Percentiles rank a stretch among this genome's conserved stretches.
Evolutionary conservation across 2,113 vertebrate species (phyloP).

Genomic region (Xenus cinereus): DNA sequence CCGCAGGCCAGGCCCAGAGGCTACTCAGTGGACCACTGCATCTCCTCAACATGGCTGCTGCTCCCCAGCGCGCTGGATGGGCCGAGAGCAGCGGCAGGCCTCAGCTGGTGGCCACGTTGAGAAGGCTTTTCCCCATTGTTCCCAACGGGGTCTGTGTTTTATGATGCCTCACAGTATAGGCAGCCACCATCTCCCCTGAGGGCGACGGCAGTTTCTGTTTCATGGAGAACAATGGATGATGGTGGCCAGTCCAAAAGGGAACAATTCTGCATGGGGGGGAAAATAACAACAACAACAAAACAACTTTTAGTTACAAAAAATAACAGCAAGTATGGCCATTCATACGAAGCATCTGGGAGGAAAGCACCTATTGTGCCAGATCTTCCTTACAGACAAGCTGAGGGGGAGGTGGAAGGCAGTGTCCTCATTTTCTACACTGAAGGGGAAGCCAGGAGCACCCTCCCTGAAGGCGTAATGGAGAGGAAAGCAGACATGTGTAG

Average conservation of each 20-base stretch:
- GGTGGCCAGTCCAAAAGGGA: slow-evolving; percentile 49
- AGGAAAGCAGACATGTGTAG: background rate
- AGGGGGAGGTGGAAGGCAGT: background rate
- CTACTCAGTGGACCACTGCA: background rate
- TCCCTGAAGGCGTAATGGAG: background rate
- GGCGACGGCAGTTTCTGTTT: slow-evolving; percentile 18
- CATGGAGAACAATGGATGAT: slow-evolving; percentile 58
- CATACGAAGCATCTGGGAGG: background rate
- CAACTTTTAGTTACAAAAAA: slow-evolving; percentile 8
- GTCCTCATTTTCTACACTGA: background rate
- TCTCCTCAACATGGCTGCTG: background rate
- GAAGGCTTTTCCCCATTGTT: slow-evolving; percentile 42
- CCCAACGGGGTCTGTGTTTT: slow-evolving; percentile 30
- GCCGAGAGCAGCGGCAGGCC: background rate
- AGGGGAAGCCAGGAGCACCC: background rate
- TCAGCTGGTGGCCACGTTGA: slow-evolving; percentile 5
- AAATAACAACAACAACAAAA: background rate
- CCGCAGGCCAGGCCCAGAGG: background rate
- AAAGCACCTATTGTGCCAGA: slow-evolving; percentile 19
- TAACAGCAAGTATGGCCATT: background rate
- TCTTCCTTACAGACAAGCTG: background rate
- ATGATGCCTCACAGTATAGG: slow-evolving; percentile 45
- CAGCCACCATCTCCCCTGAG: background rate
- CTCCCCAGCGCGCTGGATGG: background rate
- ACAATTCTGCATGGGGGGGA: background rate